A percentile compares a stretch with the other conserved stretches of the same genome.
Evolutionary conservation across 1,140 invertebrate genomes (phyloP).

Genomic region (Micrasema longulum): DNA sequence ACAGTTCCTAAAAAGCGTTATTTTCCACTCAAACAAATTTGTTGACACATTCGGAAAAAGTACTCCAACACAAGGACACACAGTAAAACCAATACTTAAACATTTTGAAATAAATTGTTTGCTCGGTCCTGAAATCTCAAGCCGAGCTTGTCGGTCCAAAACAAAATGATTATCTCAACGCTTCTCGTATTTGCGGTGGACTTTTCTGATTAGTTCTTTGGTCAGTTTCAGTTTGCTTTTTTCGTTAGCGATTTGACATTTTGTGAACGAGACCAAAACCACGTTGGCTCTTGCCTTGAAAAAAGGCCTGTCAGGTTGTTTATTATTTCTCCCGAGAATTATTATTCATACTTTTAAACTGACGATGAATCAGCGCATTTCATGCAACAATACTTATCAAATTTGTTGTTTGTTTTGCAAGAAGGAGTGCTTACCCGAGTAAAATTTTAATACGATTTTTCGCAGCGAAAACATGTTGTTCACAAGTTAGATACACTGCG

Average conservation of each 20-base stretch:
- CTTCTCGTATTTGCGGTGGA: background rate
- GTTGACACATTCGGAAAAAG: background rate
- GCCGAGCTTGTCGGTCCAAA: constrained; percentile 1
- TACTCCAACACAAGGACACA: background rate
- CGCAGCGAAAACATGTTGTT: too few relatives aligned
- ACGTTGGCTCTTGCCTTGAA: background rate
- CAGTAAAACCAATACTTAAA: background rate
- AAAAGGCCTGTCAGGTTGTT: background rate
- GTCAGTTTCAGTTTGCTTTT: background rate
- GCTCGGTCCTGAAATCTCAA: constrained; percentile 5
- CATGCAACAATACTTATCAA: too few relatives aligned
- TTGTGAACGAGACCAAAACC: background rate
- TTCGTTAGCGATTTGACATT: background rate
- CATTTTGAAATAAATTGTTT: background rate
- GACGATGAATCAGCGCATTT: too few relatives aligned
- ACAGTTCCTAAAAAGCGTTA: background rate
- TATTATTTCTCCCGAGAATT: background rate
- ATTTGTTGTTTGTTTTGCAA: too few relatives aligned
- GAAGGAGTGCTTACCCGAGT: too few relatives aligned
- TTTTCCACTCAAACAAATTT: background rate
- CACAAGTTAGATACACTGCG: too few relatives aligned
- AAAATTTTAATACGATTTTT: too few relatives aligned
- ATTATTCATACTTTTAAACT: background rate
- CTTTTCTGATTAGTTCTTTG: background rate
- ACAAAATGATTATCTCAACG: constrained; percentile 3